These are phyloP conservation scores for Bubo blakistoni DNA, from an alignment of 2,113 vertebrate genomes.

Conservation along the genomic window DNA sequence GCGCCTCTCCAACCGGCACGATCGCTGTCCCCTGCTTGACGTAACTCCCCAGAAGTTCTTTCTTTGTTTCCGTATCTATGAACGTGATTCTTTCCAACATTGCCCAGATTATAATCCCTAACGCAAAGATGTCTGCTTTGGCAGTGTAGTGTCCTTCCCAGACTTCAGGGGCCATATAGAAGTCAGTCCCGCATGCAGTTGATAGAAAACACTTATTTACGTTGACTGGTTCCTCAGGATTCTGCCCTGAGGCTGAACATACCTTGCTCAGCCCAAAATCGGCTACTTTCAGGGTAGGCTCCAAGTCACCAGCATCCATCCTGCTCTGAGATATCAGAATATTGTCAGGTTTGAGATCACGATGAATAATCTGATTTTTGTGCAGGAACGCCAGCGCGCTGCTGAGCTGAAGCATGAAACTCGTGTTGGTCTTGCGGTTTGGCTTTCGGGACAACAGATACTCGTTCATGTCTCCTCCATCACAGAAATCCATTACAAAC, in stretches of 20 bases:
- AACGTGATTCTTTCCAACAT: slow-evolving; percentile 98
- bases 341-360: slow-evolving; percentile 97
- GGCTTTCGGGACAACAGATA: slow-evolving; percentile 93
- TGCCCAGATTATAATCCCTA: slow-evolving; percentile 97
- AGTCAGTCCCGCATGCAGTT: slow-evolving; percentile 93
- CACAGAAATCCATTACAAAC: slow-evolving; percentile 99
- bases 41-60: slow-evolving; percentile 92
- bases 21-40: slow-evolving; percentile 90
- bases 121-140: slow-evolving; percentile 95
- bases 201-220: slow-evolving; percentile 97
- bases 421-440: slow-evolving; percentile 93
- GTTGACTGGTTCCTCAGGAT: slow-evolving; percentile 88
- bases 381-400: slow-evolving; percentile 96
- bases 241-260: slow-evolving; percentile 85
- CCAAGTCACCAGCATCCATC: slow-evolving; percentile 71
- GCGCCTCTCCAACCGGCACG: slow-evolving; percentile 91
- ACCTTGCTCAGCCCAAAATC: slow-evolving; percentile 97
- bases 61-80: slow-evolving; percentile 91
- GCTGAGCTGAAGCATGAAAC: slow-evolving; percentile 97
- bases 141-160: slow-evolving; percentile 98
- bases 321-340: slow-evolving; percentile 90
- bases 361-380: slow-evolving; percentile 95
- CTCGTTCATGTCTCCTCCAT: slow-evolving; percentile 96
- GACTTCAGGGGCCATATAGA: slow-evolving; percentile 98
- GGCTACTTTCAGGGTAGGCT: slow-evolving; percentile 93